Evolutionary conservation across 2,797 vertebrate genomes (phyloP), one percentile per base, ranked within the genome.

Genomic region (Mus minutoides): DNA sequence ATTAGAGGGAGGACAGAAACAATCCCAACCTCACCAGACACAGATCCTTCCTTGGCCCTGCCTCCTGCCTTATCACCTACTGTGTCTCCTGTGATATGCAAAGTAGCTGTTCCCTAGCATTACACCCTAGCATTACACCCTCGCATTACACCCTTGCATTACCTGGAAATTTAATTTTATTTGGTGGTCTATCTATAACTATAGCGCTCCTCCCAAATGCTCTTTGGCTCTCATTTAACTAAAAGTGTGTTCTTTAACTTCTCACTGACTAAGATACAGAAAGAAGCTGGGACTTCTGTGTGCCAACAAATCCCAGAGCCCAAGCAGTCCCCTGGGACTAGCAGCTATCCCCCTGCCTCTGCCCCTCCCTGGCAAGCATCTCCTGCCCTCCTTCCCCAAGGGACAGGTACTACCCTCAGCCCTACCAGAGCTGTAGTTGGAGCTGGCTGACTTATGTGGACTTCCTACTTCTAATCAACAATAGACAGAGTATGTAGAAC

Each of bases 141-240:
- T 95, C 37, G 54, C 97, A 83, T 96, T 86, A 95, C 98, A 97
- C 98, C 98, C 98, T 98, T 97, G 92, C 97, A 91, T 98, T 98
- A 96, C 98, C 98, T 98, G 98, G 97, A 98, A 98, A 98, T 98
- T 98, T 98, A 98, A 98, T 99, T 98, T 98, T 98, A 98, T 98
- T 98, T 98, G 98, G 98, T 97, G 97, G 97, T 97, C 98, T 97
- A 97, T 97, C 37, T 98, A 96, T 98, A 97, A 98, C 98, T 98
- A 97, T 97, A 98, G 97, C 95, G 14, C 98, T 97, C 97, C 98
- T 98, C 98, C 98, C 96, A 52, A 96, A 90, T 96, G 97, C 97
- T 98, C 21, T 46, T 98, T 98, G 92, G 98, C 89, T 98, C 98
- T 97, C 98, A 97, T 98, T 98, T 98, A 97, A 98, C 98, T 96